Evolutionary conservation across 2,888 invertebrate species (phyloP).

Genomic region (Siphonodentalium dalli): DNA sequence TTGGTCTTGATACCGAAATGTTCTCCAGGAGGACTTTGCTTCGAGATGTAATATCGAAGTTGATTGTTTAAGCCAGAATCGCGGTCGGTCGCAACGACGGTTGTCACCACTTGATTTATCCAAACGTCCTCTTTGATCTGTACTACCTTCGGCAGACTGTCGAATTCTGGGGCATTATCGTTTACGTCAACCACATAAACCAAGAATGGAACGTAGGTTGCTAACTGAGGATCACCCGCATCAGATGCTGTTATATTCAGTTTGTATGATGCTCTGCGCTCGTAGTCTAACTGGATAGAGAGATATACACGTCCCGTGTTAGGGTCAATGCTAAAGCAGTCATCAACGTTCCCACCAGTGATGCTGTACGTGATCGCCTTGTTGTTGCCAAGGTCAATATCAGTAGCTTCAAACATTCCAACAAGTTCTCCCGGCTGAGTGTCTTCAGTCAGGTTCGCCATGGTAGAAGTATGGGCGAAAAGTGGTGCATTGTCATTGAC

Average conservation of each 20-base stretch:
- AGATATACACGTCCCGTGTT: conserved; percentile 91
- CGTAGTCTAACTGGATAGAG: conserved; percentile 92
- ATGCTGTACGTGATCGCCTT: conserved; percentile 90
- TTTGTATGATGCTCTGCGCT: conserved; percentile 80
- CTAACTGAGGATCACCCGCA: conserved; percentile 69
- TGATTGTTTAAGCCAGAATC: conserved; percentile 87
- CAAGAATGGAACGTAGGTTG: conserved; percentile 77
- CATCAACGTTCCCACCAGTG: conserved; percentile 77
- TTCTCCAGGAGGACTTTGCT: conserved; percentile 85
- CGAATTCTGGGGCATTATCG: conserved; percentile 92
- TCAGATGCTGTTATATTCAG: conserved; percentile 84
- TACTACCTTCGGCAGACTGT: conserved; percentile 85
- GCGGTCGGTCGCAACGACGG: conserved; percentile 87
- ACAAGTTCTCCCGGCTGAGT: conserved; percentile 43
- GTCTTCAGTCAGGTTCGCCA: conserved; percentile 44
- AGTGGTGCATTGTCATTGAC: conserved; percentile 94
- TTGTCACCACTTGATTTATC: conserved; percentile 80
- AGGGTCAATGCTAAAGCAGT: conserved; percentile 69
- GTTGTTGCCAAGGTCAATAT: conserved; percentile 77
- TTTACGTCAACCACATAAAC: conserved; percentile 90
- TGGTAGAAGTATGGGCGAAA: conserved; percentile 64
- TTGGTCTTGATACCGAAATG: conserved; percentile 79
- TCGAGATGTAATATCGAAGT: conserved; percentile 80
- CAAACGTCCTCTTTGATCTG: conserved; percentile 85
- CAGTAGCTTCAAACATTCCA: conserved; percentile 68